Evolutionary conservation across 2,888 invertebrate genomes (phyloP).

Genomic region (Laspeyria flexula): DNA sequence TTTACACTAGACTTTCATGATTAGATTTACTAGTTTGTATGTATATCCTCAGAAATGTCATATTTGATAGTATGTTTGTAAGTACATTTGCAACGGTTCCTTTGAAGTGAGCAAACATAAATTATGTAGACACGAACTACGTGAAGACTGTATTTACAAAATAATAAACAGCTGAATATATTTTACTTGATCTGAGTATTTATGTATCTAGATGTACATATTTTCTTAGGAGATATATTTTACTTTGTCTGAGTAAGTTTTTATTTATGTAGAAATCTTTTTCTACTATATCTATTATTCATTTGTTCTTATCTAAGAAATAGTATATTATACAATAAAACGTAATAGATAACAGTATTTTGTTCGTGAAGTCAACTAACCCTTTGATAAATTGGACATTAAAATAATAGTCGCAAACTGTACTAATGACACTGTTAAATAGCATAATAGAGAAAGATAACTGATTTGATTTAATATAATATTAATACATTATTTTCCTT

Average conservation of each 20-base stretch:
- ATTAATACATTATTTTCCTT: slow-evolving; percentile 60
- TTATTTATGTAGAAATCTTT: neutral
- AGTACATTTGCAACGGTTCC: neutral
- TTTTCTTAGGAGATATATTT: too few species aligned
- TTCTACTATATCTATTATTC: too few species aligned
- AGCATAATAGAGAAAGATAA: slow-evolving; percentile 15
- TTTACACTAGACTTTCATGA: too few species aligned
- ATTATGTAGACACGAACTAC: slow-evolving; percentile 1
- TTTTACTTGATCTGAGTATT: neutral
- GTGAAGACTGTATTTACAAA: neutral
- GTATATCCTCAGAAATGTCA: neutral
- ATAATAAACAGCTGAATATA: neutral
- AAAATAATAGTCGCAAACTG: too few species aligned
- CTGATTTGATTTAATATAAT: slow-evolving; percentile 39
- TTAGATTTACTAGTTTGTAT: too few species aligned
- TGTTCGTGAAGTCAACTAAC: too few species aligned
- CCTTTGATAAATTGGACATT: too few species aligned
- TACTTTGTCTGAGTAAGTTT: neutral
- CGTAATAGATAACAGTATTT: too few species aligned
- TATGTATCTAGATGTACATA: neutral
- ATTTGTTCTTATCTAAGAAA: too few species aligned
- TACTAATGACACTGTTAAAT: slow-evolving; percentile 14
- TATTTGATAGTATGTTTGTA: neutral
- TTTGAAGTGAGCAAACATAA: slow-evolving; percentile 1
- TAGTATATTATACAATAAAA: too few species aligned